Conservation (phyloP, 2,113 vertebrate species). For the Psilopsiagon aymara region DNA sequence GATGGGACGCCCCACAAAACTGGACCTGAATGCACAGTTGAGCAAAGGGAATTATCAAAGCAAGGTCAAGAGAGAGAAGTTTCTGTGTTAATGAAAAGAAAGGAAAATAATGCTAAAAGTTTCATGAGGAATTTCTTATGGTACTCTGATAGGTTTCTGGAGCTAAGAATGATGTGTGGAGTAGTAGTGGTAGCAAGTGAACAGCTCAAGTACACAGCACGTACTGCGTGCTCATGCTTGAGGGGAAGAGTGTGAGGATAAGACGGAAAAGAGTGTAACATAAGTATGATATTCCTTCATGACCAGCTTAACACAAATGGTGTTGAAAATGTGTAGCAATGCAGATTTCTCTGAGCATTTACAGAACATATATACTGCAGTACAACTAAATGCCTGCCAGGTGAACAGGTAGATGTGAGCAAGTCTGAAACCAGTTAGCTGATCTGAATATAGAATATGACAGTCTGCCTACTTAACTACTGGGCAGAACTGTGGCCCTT, state of each 20-base stretch:
- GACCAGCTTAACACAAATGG: not conserved
- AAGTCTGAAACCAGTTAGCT: not conserved
- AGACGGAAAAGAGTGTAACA: not conserved
- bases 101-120: not conserved
- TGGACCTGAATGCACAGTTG: not conserved
- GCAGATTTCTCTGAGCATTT: not conserved
- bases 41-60: not conserved
- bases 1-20: not conserved
- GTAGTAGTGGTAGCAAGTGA: not conserved
- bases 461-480: not conserved
- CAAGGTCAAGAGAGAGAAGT: not conserved
- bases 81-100: not conserved
- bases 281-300: not conserved
- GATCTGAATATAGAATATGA: not conserved
- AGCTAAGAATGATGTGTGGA: not conserved
- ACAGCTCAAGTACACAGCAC: not conserved
- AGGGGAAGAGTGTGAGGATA: not conserved
- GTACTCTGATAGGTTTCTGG: not conserved
- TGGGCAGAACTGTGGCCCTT: not conserved
- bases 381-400: not conserved
- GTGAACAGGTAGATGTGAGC: not conserved
- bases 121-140: not conserved
- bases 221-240: not conserved
- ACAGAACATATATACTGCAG: not conserved
- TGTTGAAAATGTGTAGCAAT: not conserved